These are phyloP conservation scores for Cuniculus paca DNA, from an alignment of 2,797 vertebrate genomes.

Conservation along the genomic window DNA sequence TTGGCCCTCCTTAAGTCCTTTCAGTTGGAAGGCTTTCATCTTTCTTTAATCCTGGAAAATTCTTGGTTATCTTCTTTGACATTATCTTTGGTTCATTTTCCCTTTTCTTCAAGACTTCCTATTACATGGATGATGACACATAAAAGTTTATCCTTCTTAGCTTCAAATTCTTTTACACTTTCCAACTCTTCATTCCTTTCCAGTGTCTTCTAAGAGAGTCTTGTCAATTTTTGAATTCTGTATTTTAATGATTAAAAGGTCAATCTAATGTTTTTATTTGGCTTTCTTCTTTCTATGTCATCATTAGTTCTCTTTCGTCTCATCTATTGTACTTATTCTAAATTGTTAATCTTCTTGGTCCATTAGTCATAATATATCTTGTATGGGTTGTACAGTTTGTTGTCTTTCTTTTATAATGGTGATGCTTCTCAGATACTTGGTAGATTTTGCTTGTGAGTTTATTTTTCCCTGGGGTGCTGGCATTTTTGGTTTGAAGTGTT, in stretches of 20 bases:
- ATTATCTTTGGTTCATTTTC: not conserved
- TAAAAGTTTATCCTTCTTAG: not conserved
- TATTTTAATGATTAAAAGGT: constrained; percentile 32
- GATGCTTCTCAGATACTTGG: not conserved
- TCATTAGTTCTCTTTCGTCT: not conserved
- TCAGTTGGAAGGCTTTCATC: not conserved
- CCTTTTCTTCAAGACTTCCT: constrained; percentile 30
- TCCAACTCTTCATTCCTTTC: not conserved
- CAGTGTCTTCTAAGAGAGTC: not conserved
- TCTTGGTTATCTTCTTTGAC: not conserved
- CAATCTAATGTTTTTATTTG: not conserved
- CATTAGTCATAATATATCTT: not conserved
- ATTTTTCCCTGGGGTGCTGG: not conserved
- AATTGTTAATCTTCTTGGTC: not conserved
- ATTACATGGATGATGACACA: not conserved
- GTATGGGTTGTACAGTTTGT: not conserved
- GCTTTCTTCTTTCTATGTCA: not conserved
- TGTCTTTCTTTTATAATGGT: not conserved
- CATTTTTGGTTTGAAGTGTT: not conserved
- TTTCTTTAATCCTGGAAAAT: constrained; percentile 32
- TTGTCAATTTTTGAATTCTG: not conserved
- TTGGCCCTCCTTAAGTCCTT: not conserved
- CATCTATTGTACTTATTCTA: not conserved
- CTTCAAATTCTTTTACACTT: constrained; percentile 4
- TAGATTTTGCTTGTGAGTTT: not conserved